A percentile compares a stretch with the other conserved stretches of the same genome.
These are phyloP conservation scores for Scaptomyza polygonia DNA, from an alignment of 2,888 invertebrate species.

Conservation along the genomic window DNA sequence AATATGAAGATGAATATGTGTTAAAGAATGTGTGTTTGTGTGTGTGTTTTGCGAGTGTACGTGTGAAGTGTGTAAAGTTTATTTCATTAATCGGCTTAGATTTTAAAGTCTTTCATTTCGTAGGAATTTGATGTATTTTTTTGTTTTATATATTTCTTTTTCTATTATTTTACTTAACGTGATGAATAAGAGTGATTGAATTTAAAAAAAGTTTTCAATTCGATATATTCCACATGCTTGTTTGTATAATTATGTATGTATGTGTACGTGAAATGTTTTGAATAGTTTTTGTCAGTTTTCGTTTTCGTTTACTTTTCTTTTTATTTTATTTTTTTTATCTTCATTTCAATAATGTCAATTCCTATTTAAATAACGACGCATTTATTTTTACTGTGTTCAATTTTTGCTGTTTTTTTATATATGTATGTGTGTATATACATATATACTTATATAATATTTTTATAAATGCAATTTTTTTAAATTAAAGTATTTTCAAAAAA, in stretches of 20 bases:
- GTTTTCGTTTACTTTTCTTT: slow-evolving; percentile 16
- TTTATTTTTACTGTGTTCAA: slow-evolving; percentile 42
- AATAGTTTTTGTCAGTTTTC: slow-evolving; percentile 53
- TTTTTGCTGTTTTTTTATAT: slow-evolving; percentile 39
- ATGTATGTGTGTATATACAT: slow-evolving; percentile 49
- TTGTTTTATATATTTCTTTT: slow-evolving; percentile 48
- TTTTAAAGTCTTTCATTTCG: slow-evolving; percentile 84
- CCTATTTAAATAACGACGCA: slow-evolving; percentile 72
- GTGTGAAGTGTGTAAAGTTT: slow-evolving; percentile 50
- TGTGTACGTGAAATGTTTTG: slow-evolving; percentile 33
- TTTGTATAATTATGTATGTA: slow-evolving; percentile 15
- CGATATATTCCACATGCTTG: slow-evolving; percentile 24
- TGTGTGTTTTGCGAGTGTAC: slow-evolving; percentile 37
- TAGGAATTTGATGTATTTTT: slow-evolving; percentile 83
- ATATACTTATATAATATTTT: slow-evolving; percentile 33
- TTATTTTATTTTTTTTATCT: slow-evolving; percentile 11
- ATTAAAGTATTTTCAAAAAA: slow-evolving; percentile 78
- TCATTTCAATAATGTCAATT: slow-evolving; percentile 70
- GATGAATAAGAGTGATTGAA: slow-evolving; percentile 59
- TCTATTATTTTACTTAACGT: slow-evolving; percentile 63
- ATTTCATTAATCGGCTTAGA: slow-evolving; percentile 72
- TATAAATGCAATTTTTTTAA: slow-evolving; percentile 81
- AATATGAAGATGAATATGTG: slow-evolving; percentile 17
- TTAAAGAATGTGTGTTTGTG: slow-evolving; percentile 30
- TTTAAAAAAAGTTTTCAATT: slow-evolving; percentile 58